phyloP scores from a whole-genome alignment of 2,113 vertebrate genomes.

The Nycticebus coucang region DNA sequence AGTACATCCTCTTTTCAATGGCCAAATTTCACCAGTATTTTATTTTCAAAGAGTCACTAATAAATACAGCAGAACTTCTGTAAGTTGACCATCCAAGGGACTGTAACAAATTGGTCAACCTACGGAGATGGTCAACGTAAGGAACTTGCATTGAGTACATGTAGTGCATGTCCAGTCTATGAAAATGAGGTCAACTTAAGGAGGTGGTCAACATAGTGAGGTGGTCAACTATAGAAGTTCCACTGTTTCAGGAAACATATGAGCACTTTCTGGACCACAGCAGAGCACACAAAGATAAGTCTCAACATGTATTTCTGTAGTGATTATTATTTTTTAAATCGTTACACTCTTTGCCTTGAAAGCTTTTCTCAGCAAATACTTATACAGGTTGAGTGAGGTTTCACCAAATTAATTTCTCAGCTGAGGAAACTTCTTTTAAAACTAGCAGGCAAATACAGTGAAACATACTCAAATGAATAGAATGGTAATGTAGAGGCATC shows the following conservation, averaged over 20 bases:
- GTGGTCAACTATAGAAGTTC: too few species aligned
- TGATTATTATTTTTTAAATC: not conserved
- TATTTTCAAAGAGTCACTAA: not conserved
- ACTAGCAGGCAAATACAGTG: not conserved
- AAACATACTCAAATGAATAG: not conserved
- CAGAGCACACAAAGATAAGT: not conserved
- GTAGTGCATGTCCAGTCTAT: too few species aligned
- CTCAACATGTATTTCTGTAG: not conserved
- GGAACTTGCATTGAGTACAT: too few species aligned
- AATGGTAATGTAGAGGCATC: not conserved
- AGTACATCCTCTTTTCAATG: slow-evolving; percentile 64
- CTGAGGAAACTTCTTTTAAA: not conserved
- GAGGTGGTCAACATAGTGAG: too few species aligned
- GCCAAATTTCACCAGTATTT: not conserved
- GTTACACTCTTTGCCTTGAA: not conserved
- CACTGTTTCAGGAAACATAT: not conserved
- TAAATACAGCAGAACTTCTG: not conserved
- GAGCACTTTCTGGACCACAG: not conserved
- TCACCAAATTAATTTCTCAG: not conserved
- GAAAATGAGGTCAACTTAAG: too few species aligned
- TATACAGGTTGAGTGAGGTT: not conserved
- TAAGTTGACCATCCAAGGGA: too few species aligned
- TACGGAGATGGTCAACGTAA: too few species aligned
- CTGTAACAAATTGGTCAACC: too few species aligned
- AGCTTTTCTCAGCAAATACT: not conserved